phyloP scores from a whole-genome alignment of 1,140 invertebrate genomes.

The Cataglyphis hispanica region DNA sequence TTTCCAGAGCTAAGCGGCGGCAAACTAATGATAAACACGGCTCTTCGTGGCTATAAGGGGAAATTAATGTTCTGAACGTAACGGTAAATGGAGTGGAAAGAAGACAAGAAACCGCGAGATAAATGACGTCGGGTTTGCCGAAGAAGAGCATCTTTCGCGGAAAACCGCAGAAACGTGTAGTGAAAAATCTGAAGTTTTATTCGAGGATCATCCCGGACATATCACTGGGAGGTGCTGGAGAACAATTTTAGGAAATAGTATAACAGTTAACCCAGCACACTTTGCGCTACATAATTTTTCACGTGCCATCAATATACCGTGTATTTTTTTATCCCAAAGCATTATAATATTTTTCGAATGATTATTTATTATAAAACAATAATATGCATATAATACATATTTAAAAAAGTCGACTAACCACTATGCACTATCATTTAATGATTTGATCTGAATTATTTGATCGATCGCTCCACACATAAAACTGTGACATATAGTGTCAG shows the following conservation, averaged over 20 bases:
- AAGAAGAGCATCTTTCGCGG: conserved; percentile 67
- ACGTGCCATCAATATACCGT: background rate
- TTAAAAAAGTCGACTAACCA: background rate
- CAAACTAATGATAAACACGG: conserved; percentile 84
- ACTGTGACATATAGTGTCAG: conserved; percentile 7
- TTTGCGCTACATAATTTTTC: background rate
- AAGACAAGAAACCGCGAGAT: conserved; percentile 82
- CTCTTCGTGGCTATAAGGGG: conserved; percentile 77
- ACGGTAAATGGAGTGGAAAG: conserved; percentile 82
- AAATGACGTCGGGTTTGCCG: conserved; percentile 76
- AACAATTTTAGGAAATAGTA: conserved; percentile 1
- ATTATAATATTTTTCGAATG: background rate
- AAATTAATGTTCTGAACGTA: conserved; percentile 83
- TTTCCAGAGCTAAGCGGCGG: conserved; percentile 79
- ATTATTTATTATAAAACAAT: background rate
- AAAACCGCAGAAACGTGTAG: conserved; percentile 45
- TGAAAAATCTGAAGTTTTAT: conserved; percentile 57
- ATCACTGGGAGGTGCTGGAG: background rate
- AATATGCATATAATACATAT: background rate
- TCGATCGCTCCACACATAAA: background rate
- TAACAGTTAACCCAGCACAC: background rate
- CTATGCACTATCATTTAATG: background rate
- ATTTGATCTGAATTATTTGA: background rate
- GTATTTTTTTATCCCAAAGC: background rate
- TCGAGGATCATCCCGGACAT: conserved; percentile 29